Evolutionary conservation across 2,797 vertebrate genomes (phyloP).

Genomic region (Masticophis lateralis): DNA sequence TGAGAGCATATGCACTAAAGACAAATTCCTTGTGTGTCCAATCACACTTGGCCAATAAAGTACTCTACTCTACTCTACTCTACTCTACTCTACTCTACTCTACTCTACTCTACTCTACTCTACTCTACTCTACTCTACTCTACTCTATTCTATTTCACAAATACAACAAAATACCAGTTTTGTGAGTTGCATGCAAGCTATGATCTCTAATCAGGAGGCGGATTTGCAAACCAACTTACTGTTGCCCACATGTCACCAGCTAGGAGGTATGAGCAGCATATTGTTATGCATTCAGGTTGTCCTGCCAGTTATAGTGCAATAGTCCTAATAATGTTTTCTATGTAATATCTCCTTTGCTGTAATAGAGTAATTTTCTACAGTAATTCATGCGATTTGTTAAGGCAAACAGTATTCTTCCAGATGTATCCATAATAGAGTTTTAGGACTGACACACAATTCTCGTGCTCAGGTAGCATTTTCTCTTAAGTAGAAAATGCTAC

Average conservation of each 20-base stretch:
- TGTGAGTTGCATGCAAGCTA: not conserved
- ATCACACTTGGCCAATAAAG: too few relatives aligned
- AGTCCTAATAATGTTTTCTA: not conserved
- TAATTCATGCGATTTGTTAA: not conserved
- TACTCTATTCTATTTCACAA: not conserved
- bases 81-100: too few relatives aligned
- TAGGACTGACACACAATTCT: not conserved
- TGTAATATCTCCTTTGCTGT: not conserved
- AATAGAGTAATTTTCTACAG: not conserved
- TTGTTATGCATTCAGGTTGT: not conserved
- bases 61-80: too few relatives aligned
- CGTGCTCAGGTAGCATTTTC: too few relatives aligned
- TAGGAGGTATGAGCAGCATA: not conserved
- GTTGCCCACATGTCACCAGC: not conserved
- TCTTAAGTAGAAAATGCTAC: not conserved
- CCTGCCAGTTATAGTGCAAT: not conserved
- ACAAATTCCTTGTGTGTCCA: too few relatives aligned
- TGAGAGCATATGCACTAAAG: too few relatives aligned
- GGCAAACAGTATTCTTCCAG: not conserved
- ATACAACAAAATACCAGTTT: not conserved
- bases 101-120: too few relatives aligned
- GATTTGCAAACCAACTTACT: not conserved
- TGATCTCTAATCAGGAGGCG: not conserved
- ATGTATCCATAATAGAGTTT: not conserved
- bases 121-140: too few relatives aligned